Conservation (phyloP, 2,888 invertebrate genomes). For the Dexiosoma caninum region DNA sequence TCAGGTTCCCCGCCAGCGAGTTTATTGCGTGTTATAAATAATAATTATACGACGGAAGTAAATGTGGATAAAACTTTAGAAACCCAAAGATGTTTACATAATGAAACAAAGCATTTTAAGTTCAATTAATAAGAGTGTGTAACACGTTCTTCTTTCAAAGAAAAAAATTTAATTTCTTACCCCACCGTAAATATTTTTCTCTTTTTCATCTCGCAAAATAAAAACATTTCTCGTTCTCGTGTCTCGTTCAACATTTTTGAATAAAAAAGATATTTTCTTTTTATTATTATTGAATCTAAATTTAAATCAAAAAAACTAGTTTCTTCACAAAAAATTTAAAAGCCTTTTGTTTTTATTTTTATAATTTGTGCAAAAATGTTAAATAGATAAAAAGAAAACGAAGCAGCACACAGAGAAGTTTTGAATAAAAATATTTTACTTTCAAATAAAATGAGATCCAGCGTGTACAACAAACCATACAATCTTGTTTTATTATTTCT, state of each 20-base stretch:
- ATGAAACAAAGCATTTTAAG: neutral
- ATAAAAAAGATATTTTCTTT: neutral
- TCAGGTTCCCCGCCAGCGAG: neutral
- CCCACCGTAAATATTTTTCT: neutral
- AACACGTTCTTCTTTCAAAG: neutral
- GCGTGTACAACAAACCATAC: neutral
- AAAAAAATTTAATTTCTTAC: neutral
- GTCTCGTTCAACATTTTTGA: slow-evolving; percentile 36
- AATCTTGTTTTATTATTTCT: slow-evolving; percentile 39
- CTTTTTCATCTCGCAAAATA: neutral
- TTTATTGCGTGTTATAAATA: neutral
- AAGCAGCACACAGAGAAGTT: slow-evolving; percentile 22
- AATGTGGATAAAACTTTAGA: neutral
- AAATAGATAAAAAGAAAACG: slow-evolving; percentile 10
- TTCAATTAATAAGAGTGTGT: neutral
- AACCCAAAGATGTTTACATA: neutral
- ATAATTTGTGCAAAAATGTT: neutral
- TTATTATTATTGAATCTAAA: slow-evolving; percentile 1
- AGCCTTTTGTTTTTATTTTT: neutral
- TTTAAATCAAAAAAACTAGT: slow-evolving; percentile 37
- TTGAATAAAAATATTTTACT: slow-evolving; percentile 24
- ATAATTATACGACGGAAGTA: neutral
- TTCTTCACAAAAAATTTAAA: slow-evolving; percentile 12
- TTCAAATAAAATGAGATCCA: slow-evolving; percentile 22
- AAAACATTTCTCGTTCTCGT: slow-evolving; percentile 4